Conservation (phyloP, 2,888 invertebrate species). For the Horisme vitalbata region DNA sequence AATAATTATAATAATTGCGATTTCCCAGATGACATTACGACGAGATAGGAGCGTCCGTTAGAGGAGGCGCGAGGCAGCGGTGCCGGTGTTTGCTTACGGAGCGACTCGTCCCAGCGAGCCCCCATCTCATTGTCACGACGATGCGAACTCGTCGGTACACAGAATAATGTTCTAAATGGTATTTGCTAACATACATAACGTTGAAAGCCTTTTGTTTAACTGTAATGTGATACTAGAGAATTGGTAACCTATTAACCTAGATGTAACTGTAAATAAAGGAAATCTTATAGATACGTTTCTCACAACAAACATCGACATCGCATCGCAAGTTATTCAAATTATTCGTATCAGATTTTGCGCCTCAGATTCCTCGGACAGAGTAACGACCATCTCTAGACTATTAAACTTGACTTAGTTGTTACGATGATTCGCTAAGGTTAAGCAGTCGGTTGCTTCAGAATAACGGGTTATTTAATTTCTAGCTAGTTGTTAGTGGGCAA, state of each 20-base stretch:
- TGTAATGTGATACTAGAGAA: neutral
- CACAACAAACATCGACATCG: too few relatives aligned
- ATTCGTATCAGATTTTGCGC: neutral
- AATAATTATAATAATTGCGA: slow-evolving; percentile 10
- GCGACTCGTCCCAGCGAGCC: slow-evolving; percentile 1
- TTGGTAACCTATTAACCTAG: neutral
- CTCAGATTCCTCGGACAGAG: neutral
- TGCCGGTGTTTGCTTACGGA: slow-evolving; percentile 8
- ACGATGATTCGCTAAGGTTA: slow-evolving; percentile 16
- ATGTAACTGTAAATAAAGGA: neutral
- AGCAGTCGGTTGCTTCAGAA: slow-evolving; percentile 10
- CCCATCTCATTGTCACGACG: slow-evolving; percentile 8
- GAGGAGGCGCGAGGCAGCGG: neutral
- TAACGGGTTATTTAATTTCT: slow-evolving; percentile 16
- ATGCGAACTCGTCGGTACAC: neutral
- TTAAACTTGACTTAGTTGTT: slow-evolving; percentile 7
- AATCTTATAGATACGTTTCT: too few relatives aligned
- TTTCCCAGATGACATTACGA: slow-evolving; percentile 7
- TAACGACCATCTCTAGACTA: slow-evolving; percentile 3
- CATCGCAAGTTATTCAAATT: neutral
- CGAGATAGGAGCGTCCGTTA: neutral
- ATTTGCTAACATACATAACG: slow-evolving; percentile 7
- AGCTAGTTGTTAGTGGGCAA: slow-evolving; percentile 10
- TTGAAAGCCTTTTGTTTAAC: slow-evolving; percentile 4
- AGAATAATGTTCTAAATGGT: slow-evolving; percentile 6